Evolutionary conservation across 2,888 invertebrate genomes (phyloP), one percentile per base, ranked within the genome.

Genomic region (Meganola albula): DNA sequence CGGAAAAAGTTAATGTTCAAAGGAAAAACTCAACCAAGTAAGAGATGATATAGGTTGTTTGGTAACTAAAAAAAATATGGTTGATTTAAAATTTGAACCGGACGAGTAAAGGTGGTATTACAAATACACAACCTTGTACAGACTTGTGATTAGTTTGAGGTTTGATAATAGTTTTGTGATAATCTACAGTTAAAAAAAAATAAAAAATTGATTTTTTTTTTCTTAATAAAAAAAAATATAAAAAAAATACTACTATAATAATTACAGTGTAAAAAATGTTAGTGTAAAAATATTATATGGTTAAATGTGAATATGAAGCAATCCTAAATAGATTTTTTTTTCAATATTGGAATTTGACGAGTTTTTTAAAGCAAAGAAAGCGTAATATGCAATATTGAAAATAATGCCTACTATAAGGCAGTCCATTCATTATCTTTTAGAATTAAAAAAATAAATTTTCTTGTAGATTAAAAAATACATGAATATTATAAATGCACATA

Each of bases 21-120:
- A 74, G 83, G 38, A 83, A 82, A 40, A 80, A 76, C 41, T 80
- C 82, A 0, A 46, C 72, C 4, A 83, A 83, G 65, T 80, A 73
- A 68, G 37, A 24, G 34, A 24, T 22, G 31, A 45, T 12, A 27
- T 35, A 44, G 37, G 25, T 23, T 32, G 37, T 34, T 40, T 44
- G 39, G 29, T 40, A 40, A 39, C 27, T 27, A 41, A 40, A 46
- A 33, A 34, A 42, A 20, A 24, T 37, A 34, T 40, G 39, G 39
- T 44, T 30, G 12, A 38, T 58, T 42, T 50, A 51, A 35, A 46
- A 49, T 49, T 40, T 37, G 12, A 32, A 14, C 35, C 34, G 44
- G 21, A 12, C 32, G 39, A 44, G 37, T 37, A 22, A 37, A 37
- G 4, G 26, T 53, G 28, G n/a, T n/a, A n/a, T 36, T 28, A 20